phyloP scores from a whole-genome alignment of 2,113 vertebrate species.

The Periophthalmodon schlosseri region DNA sequence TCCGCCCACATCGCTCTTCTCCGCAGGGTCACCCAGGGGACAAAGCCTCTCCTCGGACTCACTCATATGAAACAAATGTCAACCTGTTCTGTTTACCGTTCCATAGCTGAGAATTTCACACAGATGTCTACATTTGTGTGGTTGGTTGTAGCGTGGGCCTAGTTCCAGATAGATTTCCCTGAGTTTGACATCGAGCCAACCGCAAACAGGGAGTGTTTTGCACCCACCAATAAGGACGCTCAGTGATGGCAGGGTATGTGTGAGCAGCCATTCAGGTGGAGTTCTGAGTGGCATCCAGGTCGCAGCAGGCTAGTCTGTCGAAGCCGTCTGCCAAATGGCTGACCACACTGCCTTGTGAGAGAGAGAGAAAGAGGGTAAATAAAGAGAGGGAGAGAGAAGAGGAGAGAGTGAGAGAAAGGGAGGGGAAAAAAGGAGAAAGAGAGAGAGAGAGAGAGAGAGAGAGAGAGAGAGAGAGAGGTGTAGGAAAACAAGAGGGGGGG shows the following conservation, averaged over 20 bases:
- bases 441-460: too few species aligned
- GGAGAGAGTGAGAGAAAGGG: too few species aligned
- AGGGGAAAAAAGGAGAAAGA: too few species aligned
- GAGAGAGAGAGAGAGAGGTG: too few species aligned
- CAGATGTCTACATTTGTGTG: conserved; percentile 42
- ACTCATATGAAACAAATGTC: conserved; percentile 39
- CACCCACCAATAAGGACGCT: conserved; percentile 62
- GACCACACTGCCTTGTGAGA: conserved; percentile 53
- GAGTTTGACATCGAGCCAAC: conserved; percentile 66
- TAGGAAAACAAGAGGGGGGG: too few species aligned
- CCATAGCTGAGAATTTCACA: conserved; percentile 15
- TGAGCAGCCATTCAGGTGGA: conserved; percentile 57
- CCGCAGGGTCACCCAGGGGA: background rate
- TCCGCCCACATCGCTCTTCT: background rate
- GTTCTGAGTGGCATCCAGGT: conserved; percentile 51
- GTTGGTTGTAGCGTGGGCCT: conserved; percentile 60
- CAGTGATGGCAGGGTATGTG: conserved; percentile 26
- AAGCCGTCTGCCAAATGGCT: conserved; percentile 55
- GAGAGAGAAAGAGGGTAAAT: background rate
- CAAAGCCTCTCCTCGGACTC: background rate
- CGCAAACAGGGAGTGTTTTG: conserved; percentile 42
- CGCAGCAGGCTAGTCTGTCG: conserved; percentile 67
- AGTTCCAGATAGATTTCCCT: conserved; percentile 66
- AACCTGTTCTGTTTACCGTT: conserved; percentile 27
- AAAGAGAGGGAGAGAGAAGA: too few species aligned